Conservation (phyloP, 2,113 vertebrate genomes). For the Quiscalus mexicanus region DNA sequence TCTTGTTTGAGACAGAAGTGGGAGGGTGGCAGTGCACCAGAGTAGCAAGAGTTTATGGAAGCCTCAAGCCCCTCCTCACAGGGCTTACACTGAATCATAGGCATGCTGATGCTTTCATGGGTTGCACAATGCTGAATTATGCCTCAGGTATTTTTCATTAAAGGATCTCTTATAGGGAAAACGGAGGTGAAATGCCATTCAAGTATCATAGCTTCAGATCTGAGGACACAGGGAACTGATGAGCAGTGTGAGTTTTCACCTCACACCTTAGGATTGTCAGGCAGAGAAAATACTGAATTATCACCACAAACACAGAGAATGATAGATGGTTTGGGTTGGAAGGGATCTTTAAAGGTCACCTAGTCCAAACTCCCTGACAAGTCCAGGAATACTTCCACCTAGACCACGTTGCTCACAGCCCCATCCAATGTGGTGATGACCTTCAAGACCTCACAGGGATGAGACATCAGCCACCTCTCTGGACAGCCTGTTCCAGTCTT, state of each 20-base stretch:
- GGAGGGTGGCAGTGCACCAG: not conserved
- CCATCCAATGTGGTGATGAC: not conserved
- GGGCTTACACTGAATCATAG: not conserved
- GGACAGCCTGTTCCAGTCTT: not conserved
- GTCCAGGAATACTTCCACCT: not conserved
- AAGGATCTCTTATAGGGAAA: not conserved
- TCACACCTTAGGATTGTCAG: not conserved
- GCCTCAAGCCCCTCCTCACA: not conserved
- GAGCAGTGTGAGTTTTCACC: not conserved
- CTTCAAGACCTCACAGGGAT: not conserved
- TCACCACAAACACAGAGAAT: not conserved
- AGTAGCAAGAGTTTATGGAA: not conserved
- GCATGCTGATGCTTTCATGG: not conserved
- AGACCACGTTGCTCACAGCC: not conserved
- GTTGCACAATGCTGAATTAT: not conserved
- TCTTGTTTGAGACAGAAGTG: not conserved
- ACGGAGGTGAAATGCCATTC: not conserved
- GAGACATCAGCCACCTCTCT: not conserved
- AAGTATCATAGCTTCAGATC: not conserved
- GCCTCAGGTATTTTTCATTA: not conserved
- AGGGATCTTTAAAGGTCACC: not conserved
- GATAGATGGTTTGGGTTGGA: not conserved
- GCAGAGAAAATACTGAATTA: not conserved
- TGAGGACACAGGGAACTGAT: not conserved
- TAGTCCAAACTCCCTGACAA: not conserved